phyloP scores from a whole-genome alignment of 35 echinoderm and acorn worm species.

The Amphiura filiformis region DNA sequence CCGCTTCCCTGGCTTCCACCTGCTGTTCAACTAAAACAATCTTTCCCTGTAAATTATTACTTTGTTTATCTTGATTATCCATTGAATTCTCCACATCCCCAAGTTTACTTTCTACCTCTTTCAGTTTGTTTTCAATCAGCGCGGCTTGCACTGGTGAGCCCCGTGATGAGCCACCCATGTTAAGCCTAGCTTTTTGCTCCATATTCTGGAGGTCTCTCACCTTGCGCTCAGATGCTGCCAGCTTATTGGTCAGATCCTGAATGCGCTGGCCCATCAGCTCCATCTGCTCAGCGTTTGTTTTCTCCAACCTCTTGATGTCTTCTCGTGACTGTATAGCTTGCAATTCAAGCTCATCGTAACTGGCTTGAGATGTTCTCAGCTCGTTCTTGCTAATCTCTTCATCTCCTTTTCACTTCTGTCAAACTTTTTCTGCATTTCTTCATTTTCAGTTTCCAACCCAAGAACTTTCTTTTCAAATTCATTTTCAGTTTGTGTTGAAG shows the following conservation, averaged over 20 bases:
- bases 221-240: slow-evolving; percentile 87
- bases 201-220: slow-evolving; percentile 65
- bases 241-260: slow-evolving; percentile 86
- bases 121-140: slow-evolving; percentile 58
- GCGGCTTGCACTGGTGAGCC: slow-evolving; percentile 16
- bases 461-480: slow-evolving; percentile 42
- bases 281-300: slow-evolving; percentile 58
- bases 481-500: not conserved
- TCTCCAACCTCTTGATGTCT: slow-evolving; percentile 57
- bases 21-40: slow-evolving; percentile 66
- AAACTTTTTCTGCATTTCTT: slow-evolving; percentile 53
- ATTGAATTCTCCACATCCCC: slow-evolving; percentile 61
- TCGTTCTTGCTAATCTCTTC: slow-evolving; percentile 69
- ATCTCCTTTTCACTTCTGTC: slow-evolving; percentile 72
- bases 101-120: slow-evolving; percentile 60
- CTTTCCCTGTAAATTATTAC: slow-evolving; percentile 54
- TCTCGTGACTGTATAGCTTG: slow-evolving; percentile 59
- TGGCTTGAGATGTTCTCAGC: slow-evolving; percentile 56
- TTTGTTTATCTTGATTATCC: slow-evolving; percentile 55
- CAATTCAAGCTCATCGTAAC: slow-evolving; percentile 80
- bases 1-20: slow-evolving; percentile 44
- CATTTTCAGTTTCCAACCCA: slow-evolving; percentile 27
- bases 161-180: not conserved
- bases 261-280: slow-evolving; percentile 84
- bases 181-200: slow-evolving; percentile 34